Evolutionary conservation across 2,113 vertebrate species (phyloP), one percentile per base, ranked within the genome.

Genomic region (Xiphias gladius): DNA sequence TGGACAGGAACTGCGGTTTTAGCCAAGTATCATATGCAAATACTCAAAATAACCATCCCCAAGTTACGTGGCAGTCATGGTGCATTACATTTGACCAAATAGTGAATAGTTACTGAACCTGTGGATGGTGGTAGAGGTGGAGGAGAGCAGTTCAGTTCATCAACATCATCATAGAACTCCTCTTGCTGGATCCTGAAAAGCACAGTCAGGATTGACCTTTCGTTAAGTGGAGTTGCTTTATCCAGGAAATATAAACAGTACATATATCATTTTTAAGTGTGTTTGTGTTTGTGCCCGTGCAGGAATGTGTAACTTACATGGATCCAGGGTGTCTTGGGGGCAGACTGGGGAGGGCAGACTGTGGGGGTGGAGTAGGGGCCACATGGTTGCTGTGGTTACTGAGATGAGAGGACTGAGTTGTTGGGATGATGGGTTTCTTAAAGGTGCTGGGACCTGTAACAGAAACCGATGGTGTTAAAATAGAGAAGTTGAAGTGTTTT

Each of bases 141-240:
- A 54, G 91, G 73, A 73, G 65, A 2, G 14, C 76, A 73, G 57
- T 10, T 83, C 5, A 88, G 20, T 41, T 93, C 91, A 30, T 91
- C 92, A 54, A 97, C 78, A 0, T 96, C 96, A 84, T 98, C 97
- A 54, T 97, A 97, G 80, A 89, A 95, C 32, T 98, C 96, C 48
- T 98, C 92, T 61, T 85, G 35, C 54, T 88, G 89, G 39, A 24
- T 82, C 55, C 94, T 96, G 67, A 11, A 57, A 80, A 73, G 20
- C 9, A 78, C 7, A 82, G 59, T 68, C 35, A 76, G 28, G 26
- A 30, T 65, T 65, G 19, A 76, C 7, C 7, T 73, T 46, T 22
- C 17, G n/a, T 59, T 59, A 32, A 43, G 1, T 19, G 4, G 10
- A 30, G 12, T 22, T 72, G 74, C 32, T 70, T 75, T 30, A 32